A percentile compares a stretch with the other conserved stretches of the same genome.
Evolutionary conservation across 2,888 invertebrate genomes (phyloP).

Genomic region (Pollenia labialis): DNA sequence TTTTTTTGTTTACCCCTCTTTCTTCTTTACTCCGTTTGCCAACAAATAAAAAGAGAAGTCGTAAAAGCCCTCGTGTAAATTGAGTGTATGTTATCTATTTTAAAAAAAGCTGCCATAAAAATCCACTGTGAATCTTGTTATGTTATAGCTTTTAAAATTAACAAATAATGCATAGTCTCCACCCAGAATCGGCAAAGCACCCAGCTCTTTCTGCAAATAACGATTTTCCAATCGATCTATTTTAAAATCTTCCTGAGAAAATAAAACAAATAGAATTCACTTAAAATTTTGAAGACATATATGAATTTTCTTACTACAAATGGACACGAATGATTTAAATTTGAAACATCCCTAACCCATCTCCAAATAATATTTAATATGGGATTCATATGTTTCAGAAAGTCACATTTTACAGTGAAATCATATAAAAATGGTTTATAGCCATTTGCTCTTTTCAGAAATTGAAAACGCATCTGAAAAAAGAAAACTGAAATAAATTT

Average conservation of each 20-base stretch:
- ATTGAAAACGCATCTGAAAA: not conserved
- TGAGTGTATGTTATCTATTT: too few species aligned
- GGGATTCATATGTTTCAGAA: constrained; percentile 32
- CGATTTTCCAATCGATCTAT: constrained; percentile 12
- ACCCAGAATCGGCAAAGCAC: not conserved
- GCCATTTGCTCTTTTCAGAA: constrained; percentile 48
- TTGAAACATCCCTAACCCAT: constrained; percentile 26
- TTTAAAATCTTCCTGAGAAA: constrained; percentile 16
- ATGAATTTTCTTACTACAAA: not conserved
- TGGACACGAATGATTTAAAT: constrained; percentile 45
- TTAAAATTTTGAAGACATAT: not conserved
- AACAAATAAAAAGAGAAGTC: too few species aligned
- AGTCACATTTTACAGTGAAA: constrained; percentile 18
- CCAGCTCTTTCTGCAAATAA: not conserved
- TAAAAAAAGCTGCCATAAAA: constrained; percentile 2
- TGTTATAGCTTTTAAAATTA: not conserved
- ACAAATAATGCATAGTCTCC: constrained; percentile 18
- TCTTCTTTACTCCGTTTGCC: too few species aligned
- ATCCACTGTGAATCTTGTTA: not conserved
- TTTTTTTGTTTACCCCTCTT: too few species aligned
- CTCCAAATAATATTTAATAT: constrained; percentile 4
- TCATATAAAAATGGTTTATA: constrained; percentile 55
- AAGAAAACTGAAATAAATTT: not conserved
- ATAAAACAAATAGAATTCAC: not conserved
- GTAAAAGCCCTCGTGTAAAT: too few species aligned